Base-by-base conservation (phyloP, 2,113 vertebrate species). In the Nanorana parkeri region DNA sequence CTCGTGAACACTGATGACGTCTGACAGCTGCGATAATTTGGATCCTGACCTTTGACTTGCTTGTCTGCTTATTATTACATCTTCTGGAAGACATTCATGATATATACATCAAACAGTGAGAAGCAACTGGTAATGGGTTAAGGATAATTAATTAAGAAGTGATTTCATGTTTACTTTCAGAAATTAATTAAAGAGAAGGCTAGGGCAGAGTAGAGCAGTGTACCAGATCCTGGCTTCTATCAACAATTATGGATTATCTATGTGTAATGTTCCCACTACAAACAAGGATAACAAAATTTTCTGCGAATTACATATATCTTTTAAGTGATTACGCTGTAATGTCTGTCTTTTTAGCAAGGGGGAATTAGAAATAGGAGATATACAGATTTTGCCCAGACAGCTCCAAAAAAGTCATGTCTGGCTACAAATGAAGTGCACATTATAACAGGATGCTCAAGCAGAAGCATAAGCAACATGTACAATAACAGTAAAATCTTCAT, bases 21-120 rank as follows among this genome's bases (percentile, higher is more conserved):
- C 85, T 21, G 47, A 41, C 32, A 32, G 77, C 52, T 0, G 54
- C 78, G 83, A 78, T 26, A 85, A 80, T 84, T 73, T 41, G 52
- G 72, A 20, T 10, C 66, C 83, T n/a, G 67, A n/a, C 68, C 79
- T 79, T 80, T 84, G 26, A 83, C 28, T 88, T 54, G 10, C 68
- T 77, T 84, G 20, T 1, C 52, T 83, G 74, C 82, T 89, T 81
- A 69, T 65, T 65, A 83, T 85, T 84, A 82, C 5, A 81, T 7
- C 87, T 86, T 78, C 86, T 78, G 32, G 68, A 83, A 52, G 10
- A 68, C 61, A 80, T 63, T 67, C 67, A 75, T 82, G 66, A 82
- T 82, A 54, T 61, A 54, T 41, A 82, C 54, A 82, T 82, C 61
- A 65, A 72, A 82, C 79, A 55, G 24, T n/a, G 24, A 24, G 68